Percentiles rank a stretch among this genome's conserved stretches.
Evolutionary conservation across 1,140 invertebrate genomes (phyloP).

Genomic region (Drosophila eugracilis): DNA sequence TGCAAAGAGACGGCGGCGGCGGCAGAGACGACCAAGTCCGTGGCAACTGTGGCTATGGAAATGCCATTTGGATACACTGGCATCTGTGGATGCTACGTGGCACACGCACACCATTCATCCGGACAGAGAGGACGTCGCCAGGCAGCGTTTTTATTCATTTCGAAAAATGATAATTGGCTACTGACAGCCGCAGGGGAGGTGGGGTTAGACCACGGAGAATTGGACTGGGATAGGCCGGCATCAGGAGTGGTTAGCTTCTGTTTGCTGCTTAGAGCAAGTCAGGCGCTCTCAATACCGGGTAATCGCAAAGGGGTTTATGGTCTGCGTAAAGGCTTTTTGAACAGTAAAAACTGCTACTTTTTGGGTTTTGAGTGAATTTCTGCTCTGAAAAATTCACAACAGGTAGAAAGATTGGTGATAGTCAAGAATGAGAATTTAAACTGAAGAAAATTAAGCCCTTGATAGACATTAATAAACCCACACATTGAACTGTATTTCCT

Average conservation of each 20-base stretch:
- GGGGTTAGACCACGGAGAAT: constrained; percentile 9
- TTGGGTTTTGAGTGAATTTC: too few species aligned
- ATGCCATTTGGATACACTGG: constrained; percentile 72
- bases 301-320: constrained; percentile 8
- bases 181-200: constrained; percentile 51
- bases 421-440: too few species aligned
- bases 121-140: constrained; percentile 25
- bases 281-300: constrained; percentile 15
- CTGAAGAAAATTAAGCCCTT: too few species aligned
- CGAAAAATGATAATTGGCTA: constrained; percentile 79
- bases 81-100: constrained; percentile 31
- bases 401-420: too few species aligned
- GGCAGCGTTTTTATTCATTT: constrained; percentile 74
- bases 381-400: too few species aligned
- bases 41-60: constrained; percentile 64
- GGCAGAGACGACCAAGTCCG: constrained; percentile 15
- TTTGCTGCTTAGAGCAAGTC: constrained; percentile 36
- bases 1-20: constrained; percentile 54
- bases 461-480: too few species aligned
- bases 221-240: constrained; percentile 3
- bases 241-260: constrained; percentile 27
- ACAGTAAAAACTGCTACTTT: too few species aligned
- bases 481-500: too few species aligned
- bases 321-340: background rate
- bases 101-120: constrained; percentile 33